Conservation (phyloP, 2,113 vertebrate species). For the Rostratula benghalensis region DNA sequence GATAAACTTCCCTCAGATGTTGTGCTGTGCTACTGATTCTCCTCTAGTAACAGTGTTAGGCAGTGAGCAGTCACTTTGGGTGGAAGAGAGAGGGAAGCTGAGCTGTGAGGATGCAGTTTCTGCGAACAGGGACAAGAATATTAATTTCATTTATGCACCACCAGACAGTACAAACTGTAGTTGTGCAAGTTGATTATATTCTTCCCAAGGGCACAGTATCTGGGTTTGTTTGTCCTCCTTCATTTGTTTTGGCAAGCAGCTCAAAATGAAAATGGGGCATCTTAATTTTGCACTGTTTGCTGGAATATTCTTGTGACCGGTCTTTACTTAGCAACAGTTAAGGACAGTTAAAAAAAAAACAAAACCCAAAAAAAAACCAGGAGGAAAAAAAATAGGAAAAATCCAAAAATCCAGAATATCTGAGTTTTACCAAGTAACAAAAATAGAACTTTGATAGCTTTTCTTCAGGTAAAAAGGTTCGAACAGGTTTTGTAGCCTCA, state of each 20-base stretch:
- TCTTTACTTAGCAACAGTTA: neutral
- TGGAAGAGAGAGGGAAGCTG: neutral
- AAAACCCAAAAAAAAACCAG: neutral
- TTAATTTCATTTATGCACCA: neutral
- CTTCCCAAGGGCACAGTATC: neutral
- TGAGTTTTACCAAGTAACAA: neutral
- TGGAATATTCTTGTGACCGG: neutral
- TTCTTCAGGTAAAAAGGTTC: neutral
- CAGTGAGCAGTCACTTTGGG: neutral
- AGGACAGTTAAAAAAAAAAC: conserved; percentile 4
- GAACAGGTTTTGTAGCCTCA: neutral
- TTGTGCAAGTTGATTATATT: neutral
- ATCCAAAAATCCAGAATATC: neutral
- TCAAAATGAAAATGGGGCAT: neutral
- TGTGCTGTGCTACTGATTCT: neutral
- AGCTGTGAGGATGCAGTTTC: neutral
- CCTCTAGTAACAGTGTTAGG: neutral
- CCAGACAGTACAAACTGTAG: neutral
- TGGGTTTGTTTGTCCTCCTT: conserved; percentile 29
- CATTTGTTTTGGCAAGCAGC: conserved; percentile 25
- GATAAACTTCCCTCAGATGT: neutral
- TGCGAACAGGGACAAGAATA: neutral
- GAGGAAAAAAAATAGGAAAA: neutral
- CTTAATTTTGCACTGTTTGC: neutral
- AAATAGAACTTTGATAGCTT: neutral